These are phyloP conservation scores for Syngnathoides biaculeatus DNA, from an alignment of 2,113 vertebrate species.

Conservation along the genomic window DNA sequence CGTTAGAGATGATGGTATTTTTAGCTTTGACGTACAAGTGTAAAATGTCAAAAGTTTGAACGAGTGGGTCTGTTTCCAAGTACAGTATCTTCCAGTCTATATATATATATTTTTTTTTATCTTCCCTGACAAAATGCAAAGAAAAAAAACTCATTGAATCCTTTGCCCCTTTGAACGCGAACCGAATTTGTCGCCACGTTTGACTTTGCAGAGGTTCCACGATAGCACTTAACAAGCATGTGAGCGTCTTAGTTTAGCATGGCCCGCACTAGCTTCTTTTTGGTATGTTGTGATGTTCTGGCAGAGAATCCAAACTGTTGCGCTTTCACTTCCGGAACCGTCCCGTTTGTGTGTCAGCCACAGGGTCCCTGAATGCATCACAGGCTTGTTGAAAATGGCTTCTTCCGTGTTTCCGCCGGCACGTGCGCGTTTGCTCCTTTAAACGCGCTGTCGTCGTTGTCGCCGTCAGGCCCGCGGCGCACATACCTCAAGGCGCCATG, in stretches of 20 bases:
- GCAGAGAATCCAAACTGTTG: neutral
- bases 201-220: neutral
- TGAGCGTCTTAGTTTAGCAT: neutral
- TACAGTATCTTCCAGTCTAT: no score
- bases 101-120: neutral
- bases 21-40: no score
- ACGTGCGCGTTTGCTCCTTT: conserved; percentile 12
- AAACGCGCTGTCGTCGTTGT: conserved; percentile 17
- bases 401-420: neutral
- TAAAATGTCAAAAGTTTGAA: no score
- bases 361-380: conserved; percentile 4
- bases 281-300: neutral
- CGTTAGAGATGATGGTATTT: no score
- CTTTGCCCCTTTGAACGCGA: no score
- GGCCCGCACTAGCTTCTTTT: neutral
- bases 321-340: conserved; percentile 6
- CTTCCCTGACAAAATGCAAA: no score
- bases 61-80: no score
- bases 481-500: conserved; percentile 84
- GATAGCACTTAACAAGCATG: neutral
- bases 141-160: neutral
- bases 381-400: conserved; percentile 10
- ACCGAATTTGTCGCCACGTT: no score
- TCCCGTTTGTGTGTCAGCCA: neutral
- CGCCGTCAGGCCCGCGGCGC: conserved; percentile 79